phyloP scores from a whole-genome alignment of 2,797 vertebrate species.

The Mormyrus hasselquistii region DNA sequence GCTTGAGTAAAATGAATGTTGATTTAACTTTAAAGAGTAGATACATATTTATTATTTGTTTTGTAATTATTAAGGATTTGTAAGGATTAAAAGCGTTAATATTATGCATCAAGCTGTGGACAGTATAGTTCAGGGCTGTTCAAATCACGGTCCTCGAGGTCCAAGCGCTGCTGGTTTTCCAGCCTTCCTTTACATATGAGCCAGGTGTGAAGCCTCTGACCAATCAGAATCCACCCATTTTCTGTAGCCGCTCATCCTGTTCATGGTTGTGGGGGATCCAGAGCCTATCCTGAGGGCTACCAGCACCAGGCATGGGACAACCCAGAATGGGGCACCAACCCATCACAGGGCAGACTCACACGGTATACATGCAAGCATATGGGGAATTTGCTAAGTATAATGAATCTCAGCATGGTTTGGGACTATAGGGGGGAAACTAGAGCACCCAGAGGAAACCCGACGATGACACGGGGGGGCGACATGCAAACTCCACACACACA shows the following conservation, averaged over 20 bases:
- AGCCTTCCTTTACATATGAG: neutral
- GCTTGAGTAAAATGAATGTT: neutral
- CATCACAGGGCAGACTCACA: neutral
- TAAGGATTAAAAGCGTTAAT: neutral
- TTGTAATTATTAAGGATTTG: neutral
- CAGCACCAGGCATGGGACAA: neutral
- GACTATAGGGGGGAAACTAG: neutral
- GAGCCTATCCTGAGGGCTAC: neutral
- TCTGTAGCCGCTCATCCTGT: neutral
- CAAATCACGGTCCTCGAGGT: neutral
- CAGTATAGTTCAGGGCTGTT: neutral
- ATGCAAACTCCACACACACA: neutral
- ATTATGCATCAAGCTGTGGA: neutral
- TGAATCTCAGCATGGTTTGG: neutral
- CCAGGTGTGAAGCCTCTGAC: neutral
- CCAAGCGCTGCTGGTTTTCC: neutral
- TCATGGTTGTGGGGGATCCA: neutral
- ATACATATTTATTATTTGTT: conserved; percentile 14
- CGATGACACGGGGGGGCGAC: neutral
- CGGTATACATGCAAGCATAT: neutral
- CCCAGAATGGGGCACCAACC: neutral
- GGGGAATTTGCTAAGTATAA: neutral
- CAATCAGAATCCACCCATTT: neutral
- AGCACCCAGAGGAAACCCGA: too few relatives aligned
- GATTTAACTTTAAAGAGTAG: neutral